Conservation (phyloP, 1,140 invertebrate genomes). For the Platyscapa corneri region DNA sequence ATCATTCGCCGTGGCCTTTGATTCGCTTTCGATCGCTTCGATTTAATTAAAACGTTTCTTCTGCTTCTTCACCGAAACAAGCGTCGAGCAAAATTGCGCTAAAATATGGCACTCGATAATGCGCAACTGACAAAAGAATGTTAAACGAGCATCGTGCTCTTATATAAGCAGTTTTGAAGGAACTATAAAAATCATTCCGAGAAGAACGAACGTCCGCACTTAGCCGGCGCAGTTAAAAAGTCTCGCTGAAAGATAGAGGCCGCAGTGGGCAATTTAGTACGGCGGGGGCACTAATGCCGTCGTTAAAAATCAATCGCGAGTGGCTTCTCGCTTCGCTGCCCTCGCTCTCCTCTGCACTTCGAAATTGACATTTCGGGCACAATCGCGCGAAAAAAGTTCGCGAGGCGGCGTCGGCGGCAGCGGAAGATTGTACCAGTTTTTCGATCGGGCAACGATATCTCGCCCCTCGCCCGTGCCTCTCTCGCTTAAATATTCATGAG, state of each 20-base stretch:
- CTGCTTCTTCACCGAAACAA: background rate
- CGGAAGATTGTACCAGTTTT: conserved; percentile 72
- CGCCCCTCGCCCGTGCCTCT: conserved; percentile 53
- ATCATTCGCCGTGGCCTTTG: background rate
- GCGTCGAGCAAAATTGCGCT: background rate
- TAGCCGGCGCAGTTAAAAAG: background rate
- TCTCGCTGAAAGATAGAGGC: background rate
- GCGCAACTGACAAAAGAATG: background rate
- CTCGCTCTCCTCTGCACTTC: background rate
- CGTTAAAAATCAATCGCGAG: conserved; percentile 50
- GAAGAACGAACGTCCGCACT: background rate
- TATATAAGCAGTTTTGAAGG: background rate
- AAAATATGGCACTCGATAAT: background rate
- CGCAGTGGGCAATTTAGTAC: background rate
- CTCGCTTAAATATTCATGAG: conserved; percentile 68
- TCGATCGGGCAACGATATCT: conserved; percentile 57
- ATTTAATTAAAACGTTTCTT: background rate
- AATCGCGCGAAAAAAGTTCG: conserved; percentile 60
- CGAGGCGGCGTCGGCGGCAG: background rate
- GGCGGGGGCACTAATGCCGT: conserved; percentile 30
- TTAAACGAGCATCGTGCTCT: background rate
- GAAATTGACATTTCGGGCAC: conserved; percentile 69
- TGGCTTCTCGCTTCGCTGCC: conserved; percentile 10
- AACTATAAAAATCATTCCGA: background rate
- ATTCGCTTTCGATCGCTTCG: background rate